phyloP scores from a whole-genome alignment of 2,888 invertebrate species.

The Parnassius mnemosyne region DNA sequence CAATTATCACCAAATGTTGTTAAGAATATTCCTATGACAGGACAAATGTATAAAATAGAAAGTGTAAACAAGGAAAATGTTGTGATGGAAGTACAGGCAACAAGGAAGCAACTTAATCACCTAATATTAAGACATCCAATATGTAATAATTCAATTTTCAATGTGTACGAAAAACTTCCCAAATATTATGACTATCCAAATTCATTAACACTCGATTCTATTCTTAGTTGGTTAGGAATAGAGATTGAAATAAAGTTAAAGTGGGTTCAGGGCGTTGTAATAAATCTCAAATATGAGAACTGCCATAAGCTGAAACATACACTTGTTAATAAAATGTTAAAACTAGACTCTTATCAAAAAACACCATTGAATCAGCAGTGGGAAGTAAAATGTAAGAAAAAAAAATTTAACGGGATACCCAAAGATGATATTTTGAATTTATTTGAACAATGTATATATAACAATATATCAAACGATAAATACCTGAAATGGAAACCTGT shows the following conservation, averaged over 20 bases:
- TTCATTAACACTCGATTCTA: conserved; percentile 33
- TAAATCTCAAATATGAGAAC: conserved; percentile 37
- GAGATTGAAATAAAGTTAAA: conserved; percentile 35
- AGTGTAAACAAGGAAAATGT: conserved; percentile 33
- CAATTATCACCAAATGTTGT: conserved; percentile 41
- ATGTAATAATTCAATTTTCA: conserved; percentile 47
- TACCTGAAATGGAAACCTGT: conserved; percentile 1
- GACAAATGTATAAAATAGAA: conserved; percentile 10
- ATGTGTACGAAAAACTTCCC: conserved; percentile 31
- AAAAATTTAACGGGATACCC: background rate
- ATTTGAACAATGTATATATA: background rate
- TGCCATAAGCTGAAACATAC: conserved; percentile 39
- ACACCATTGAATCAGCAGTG: conserved; percentile 3
- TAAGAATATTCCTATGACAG: conserved; percentile 29
- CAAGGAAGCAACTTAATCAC: conserved; percentile 46
- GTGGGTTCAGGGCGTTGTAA: conserved; percentile 3
- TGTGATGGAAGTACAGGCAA: conserved; percentile 47
- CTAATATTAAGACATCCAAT: conserved; percentile 47
- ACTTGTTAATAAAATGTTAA: conserved; percentile 42
- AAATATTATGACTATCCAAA: conserved; percentile 36
- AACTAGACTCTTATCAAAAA: background rate
- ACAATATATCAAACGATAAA: background rate
- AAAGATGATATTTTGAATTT: background rate
- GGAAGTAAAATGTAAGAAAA: conserved; percentile 8
- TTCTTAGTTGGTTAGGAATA: conserved; percentile 48